Conservation (phyloP, 2,888 invertebrate species). For the Temnothorax unifasciatus region DNA sequence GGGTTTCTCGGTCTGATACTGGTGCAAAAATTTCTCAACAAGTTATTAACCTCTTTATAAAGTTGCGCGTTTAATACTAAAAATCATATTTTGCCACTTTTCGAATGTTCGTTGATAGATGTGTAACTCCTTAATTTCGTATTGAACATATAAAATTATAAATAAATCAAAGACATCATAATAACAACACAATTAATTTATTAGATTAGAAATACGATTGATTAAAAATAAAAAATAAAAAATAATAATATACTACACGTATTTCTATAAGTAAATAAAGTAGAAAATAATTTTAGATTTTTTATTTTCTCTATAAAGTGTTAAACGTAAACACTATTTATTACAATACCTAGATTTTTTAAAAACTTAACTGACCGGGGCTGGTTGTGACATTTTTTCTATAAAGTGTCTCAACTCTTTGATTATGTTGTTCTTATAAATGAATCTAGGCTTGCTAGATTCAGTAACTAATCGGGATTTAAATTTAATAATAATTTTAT, state of each 20-base stretch:
- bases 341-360: background rate
- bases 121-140: background rate
- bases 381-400: too few relatives aligned
- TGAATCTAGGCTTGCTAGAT: too few relatives aligned
- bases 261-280: background rate
- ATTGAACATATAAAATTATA: background rate
- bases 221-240: background rate
- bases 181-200: background rate
- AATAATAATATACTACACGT: too few relatives aligned
- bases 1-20: background rate
- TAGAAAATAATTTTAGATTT: background rate
- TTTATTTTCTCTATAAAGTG: background rate
- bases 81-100: background rate
- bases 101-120: background rate
- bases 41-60: conserved; percentile 13
- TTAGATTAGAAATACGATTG: background rate
- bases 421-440: too few relatives aligned
- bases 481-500: too few relatives aligned
- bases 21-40: conserved; percentile 16
- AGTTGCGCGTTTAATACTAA: background rate
- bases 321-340: background rate
- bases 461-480: too few relatives aligned
- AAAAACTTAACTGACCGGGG: background rate
- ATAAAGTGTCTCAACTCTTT: too few relatives aligned
- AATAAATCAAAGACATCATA: background rate